Percentiles rank a stretch among this genome's conserved stretches.
Evolutionary conservation across 2,888 invertebrate species (phyloP).

Genomic region (Drosophila neotestacea): DNA sequence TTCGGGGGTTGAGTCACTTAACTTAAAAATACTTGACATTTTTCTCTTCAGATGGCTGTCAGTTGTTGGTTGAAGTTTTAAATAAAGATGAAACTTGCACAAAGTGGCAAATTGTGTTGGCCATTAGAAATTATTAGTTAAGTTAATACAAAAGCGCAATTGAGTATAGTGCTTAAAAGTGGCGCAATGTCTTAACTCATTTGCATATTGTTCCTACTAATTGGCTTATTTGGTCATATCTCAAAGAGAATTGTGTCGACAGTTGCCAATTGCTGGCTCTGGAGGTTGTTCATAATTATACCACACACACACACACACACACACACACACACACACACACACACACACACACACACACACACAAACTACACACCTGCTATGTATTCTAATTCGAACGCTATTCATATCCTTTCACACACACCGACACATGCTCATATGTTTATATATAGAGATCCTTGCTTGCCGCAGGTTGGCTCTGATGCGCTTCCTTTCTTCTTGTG

Average conservation of each 20-base stretch:
- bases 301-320: constrained; percentile 10
- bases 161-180: constrained; percentile 59
- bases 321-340: constrained; percentile 24
- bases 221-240: constrained; percentile 72
- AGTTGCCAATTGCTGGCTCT: constrained; percentile 24
- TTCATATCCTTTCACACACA: constrained; percentile 56
- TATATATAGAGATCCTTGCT: constrained; percentile 56
- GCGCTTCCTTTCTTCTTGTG: constrained; percentile 54
- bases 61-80: constrained; percentile 21
- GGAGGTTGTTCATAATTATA: constrained; percentile 70
- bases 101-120: constrained; percentile 74
- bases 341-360: constrained; percentile 15
- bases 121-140: constrained; percentile 74
- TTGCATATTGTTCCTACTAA: constrained; percentile 68
- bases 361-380: constrained; percentile 32
- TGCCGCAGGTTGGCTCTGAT: constrained; percentile 70
- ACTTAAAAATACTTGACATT: neutral
- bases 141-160: constrained; percentile 51
- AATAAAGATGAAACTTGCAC: constrained; percentile 26
- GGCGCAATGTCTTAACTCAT: constrained; percentile 47
- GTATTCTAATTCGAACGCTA: constrained; percentile 71
- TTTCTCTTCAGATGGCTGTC: constrained; percentile 20
- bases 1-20: neutral
- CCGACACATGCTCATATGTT: constrained; percentile 9
- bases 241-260: constrained; percentile 47